Conservation (phyloP, 2,888 invertebrate genomes). For the Pandemis cinnamomeana region DNA sequence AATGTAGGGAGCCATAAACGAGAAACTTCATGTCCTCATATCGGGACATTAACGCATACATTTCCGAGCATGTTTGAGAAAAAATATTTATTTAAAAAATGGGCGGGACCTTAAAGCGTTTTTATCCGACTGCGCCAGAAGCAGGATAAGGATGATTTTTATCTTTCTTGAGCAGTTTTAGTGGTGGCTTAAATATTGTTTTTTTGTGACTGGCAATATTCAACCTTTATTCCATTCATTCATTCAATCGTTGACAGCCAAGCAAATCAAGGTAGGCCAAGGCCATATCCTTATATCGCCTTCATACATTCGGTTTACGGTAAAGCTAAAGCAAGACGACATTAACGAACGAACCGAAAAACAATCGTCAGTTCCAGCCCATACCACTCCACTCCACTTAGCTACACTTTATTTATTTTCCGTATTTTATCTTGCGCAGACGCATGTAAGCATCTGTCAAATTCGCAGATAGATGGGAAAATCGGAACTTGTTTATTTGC, state of each 20-base stretch:
- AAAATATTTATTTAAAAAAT: too few species aligned
- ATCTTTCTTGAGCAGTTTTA: background rate
- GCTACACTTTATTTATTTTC: slow-evolving; percentile 23
- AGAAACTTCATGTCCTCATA: too few species aligned
- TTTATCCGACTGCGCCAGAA: too few species aligned
- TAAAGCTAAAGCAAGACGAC: slow-evolving; percentile 26
- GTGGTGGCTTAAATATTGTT: background rate
- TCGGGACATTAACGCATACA: too few species aligned
- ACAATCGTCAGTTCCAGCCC: slow-evolving; percentile 7
- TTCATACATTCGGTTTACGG: background rate
- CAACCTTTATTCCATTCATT: background rate
- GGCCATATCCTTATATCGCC: slow-evolving; percentile 21
- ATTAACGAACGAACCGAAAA: background rate
- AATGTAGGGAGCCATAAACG: too few species aligned
- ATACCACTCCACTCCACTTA: background rate
- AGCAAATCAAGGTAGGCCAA: background rate
- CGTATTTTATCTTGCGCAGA: slow-evolving; percentile 25
- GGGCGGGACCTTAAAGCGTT: too few species aligned
- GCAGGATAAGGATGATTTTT: too few species aligned
- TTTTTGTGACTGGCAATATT: slow-evolving; percentile 31
- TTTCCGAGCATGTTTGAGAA: too few species aligned
- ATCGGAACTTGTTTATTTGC: slow-evolving; percentile 24
- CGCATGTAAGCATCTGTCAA: slow-evolving; percentile 31
- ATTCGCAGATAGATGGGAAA: slow-evolving; percentile 1
- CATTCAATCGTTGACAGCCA: background rate